Percentiles rank a stretch among this genome's conserved stretches.
Evolutionary conservation across 2,888 invertebrate species (phyloP).

Genomic region (Brachypterus glaber): DNA sequence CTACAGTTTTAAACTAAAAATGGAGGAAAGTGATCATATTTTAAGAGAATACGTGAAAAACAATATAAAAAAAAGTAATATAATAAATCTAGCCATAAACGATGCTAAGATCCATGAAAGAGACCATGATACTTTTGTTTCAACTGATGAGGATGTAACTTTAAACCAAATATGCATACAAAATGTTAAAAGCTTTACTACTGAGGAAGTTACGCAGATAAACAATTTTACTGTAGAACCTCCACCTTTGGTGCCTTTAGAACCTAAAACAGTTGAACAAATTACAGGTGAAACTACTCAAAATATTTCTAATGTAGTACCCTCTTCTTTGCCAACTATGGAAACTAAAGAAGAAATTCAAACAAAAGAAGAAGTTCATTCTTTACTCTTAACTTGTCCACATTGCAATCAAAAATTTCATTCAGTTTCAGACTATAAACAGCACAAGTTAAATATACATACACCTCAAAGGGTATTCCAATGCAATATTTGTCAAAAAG

Average conservation of each 20-base stretch:
- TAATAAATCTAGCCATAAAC: slow-evolving; percentile 30
- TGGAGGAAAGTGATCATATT: slow-evolving; percentile 35
- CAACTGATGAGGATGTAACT: slow-evolving; percentile 23
- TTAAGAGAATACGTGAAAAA: slow-evolving; percentile 30
- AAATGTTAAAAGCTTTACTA: slow-evolving; percentile 5
- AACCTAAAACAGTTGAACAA: slow-evolving; percentile 21
- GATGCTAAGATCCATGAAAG: slow-evolving; percentile 29
- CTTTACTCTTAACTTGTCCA: too few relatives aligned
- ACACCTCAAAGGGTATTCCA: slow-evolving; percentile 25
- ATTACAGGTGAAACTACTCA: slow-evolving; percentile 10
- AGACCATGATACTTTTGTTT: slow-evolving; percentile 17
- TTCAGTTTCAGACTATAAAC: slow-evolving; percentile 26
- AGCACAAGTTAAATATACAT: slow-evolving; percentile 29
- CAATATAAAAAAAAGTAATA: slow-evolving; percentile 23
- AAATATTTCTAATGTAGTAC: slow-evolving; percentile 8
- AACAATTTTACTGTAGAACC: slow-evolving; percentile 25
- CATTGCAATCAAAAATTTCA: slow-evolving; percentile 30
- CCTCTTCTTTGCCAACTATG: not conserved
- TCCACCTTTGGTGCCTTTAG: slow-evolving; percentile 35
- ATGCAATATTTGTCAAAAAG: slow-evolving; percentile 36
- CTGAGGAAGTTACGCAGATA: slow-evolving; percentile 10
- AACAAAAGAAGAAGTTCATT: not conserved
- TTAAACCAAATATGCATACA: too few relatives aligned
- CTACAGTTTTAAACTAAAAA: slow-evolving; percentile 38
- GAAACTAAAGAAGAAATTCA: not conserved